Conservation (phyloP, 2,797 vertebrate genomes). For the Hylomyscus alleni region DNA sequence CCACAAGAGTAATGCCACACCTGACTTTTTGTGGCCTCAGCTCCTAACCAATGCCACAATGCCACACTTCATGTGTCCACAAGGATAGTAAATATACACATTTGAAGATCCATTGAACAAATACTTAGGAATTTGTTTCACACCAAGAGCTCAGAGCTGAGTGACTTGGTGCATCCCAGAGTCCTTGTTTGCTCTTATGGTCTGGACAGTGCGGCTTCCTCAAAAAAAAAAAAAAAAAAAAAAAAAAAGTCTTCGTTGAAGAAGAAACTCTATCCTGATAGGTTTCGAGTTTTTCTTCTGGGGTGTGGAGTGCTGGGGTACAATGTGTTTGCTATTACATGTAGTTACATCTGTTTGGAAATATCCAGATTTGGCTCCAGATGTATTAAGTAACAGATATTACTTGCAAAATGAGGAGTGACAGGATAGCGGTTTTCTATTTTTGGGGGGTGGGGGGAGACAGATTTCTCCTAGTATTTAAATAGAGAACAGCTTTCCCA, state of each 20-base stretch:
- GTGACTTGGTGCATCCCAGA: background rate
- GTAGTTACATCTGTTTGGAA: slow-evolving; percentile 30
- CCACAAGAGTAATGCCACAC: background rate
- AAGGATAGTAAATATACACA: slow-evolving; percentile 59
- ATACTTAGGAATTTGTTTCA: slow-evolving; percentile 45
- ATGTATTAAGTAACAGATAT: slow-evolving; percentile 51
- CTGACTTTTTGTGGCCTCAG: slow-evolving; percentile 10
- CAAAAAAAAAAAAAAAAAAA: background rate
- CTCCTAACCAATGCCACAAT: background rate
- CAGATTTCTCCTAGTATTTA: slow-evolving; percentile 54
- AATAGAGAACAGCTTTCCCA: slow-evolving; percentile 57
- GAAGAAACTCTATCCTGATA: slow-evolving; percentile 28
- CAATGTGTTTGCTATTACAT: slow-evolving; percentile 9
- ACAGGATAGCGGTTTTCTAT: background rate
- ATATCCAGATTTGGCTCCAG: slow-evolving; percentile 33
- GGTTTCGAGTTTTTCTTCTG: background rate
- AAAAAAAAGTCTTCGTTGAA: background rate
- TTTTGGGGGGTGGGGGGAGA: background rate
- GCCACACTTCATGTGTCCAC: background rate
- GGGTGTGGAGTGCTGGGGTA: background rate
- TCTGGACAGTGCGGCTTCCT: background rate
- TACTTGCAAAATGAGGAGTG: slow-evolving; percentile 29
- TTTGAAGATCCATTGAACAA: slow-evolving; percentile 21
- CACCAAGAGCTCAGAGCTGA: background rate
- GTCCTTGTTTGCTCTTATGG: background rate